Evolutionary conservation across 2,113 vertebrate species (phyloP).

Genomic region (Mus pahari): DNA sequence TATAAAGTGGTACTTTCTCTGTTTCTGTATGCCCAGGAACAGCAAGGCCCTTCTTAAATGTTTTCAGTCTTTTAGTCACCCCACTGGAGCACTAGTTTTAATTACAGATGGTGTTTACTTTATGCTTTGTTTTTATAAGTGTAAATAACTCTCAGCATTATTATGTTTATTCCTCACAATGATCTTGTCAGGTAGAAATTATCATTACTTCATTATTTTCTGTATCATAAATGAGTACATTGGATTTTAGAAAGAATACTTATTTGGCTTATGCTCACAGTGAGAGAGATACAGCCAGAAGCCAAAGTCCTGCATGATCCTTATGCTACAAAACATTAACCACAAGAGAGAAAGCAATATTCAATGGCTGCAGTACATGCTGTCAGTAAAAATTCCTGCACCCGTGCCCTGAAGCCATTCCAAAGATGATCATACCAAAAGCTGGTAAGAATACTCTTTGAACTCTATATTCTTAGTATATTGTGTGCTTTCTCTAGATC

Average conservation of each 20-base stretch:
- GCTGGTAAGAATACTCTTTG: neutral
- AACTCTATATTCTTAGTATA: neutral
- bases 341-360: neutral
- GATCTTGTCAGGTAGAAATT: neutral
- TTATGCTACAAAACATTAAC: neutral
- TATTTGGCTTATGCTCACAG: neutral
- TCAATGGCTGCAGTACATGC: neutral
- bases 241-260: neutral
- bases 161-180: slow-evolving; percentile 17
- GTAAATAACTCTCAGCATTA: slow-evolving; percentile 7
- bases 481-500: neutral
- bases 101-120: slow-evolving; percentile 4
- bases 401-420: neutral
- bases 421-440: slow-evolving; percentile 17
- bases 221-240: neutral
- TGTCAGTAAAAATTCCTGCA: neutral
- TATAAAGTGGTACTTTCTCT: neutral
- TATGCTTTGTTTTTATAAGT: neutral
- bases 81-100: neutral
- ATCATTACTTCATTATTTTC: neutral
- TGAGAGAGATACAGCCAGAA: neutral
- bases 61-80: slow-evolving; percentile 8
- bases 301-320: neutral
- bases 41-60: neutral
- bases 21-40: neutral